These are phyloP conservation scores for Crematogaster levior DNA, from an alignment of 2,888 invertebrate genomes.

Conservation along the genomic window DNA sequence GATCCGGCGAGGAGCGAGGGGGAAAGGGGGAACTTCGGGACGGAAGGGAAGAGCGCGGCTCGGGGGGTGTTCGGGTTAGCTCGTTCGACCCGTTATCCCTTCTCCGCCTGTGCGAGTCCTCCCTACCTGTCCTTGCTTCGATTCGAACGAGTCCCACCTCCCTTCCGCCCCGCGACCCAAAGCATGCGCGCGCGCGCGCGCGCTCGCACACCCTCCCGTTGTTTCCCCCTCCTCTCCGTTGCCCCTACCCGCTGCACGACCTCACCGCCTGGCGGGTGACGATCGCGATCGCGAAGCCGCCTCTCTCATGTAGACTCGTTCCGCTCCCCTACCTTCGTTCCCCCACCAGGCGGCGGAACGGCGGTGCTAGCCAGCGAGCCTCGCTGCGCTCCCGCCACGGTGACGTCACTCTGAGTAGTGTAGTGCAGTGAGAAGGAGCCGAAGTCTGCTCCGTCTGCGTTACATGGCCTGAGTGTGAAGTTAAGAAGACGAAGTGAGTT, in stretches of 20 bases:
- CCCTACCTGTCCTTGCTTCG: conserved; percentile 80
- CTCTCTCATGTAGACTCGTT: conserved; percentile 82
- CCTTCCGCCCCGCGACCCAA: background rate
- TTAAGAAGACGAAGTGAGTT: conserved; percentile 64
- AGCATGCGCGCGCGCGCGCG: conserved; percentile 41
- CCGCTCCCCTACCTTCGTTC: conserved; percentile 78
- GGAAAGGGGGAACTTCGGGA: conserved; percentile 47
- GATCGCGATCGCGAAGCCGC: conserved; percentile 73
- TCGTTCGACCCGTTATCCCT: conserved; percentile 86
- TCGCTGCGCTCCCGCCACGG: conserved; percentile 85
- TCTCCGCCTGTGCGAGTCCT: conserved; percentile 72
- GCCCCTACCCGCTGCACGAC: conserved; percentile 35
- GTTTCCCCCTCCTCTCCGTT: conserved; percentile 49
- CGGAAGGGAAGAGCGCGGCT: conserved; percentile 69
- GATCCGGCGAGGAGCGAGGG: conserved; percentile 40
- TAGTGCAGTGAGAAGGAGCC: conserved; percentile 86
- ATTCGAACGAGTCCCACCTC: conserved; percentile 71
- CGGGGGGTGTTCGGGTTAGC: conserved; percentile 84
- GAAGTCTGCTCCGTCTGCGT: conserved; percentile 81
- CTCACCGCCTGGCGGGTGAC: conserved; percentile 71
- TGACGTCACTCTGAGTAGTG: conserved; percentile 86
- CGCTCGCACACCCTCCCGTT: conserved; percentile 39
- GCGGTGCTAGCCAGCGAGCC: conserved; percentile 83
- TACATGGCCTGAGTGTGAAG: conserved; percentile 79
- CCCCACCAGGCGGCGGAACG: conserved; percentile 73